Percentiles rank a stretch among this genome's conserved stretches.
phyloP scores from a whole-genome alignment of 2,888 invertebrate genomes.

The Ormia ochracea region DNA sequence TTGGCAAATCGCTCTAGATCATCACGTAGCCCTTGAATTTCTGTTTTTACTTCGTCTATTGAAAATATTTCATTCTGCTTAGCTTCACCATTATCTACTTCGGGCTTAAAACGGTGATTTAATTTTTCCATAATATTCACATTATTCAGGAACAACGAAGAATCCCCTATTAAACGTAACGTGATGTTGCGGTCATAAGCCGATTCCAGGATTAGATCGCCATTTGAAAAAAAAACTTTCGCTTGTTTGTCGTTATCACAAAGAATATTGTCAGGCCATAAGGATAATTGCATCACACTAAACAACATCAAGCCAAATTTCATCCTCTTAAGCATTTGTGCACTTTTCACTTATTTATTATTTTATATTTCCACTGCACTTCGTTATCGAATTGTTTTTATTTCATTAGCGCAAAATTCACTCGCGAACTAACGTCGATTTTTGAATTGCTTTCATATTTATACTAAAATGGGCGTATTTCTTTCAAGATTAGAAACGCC shows the following conservation, averaged over 20 bases:
- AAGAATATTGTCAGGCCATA: neutral
- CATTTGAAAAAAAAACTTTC: conserved; percentile 79
- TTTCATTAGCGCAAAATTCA: neutral
- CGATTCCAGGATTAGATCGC: conserved; percentile 86
- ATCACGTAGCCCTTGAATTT: conserved; percentile 65
- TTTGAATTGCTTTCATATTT: conserved; percentile 27
- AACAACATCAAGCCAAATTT: neutral
- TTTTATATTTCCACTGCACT: conserved; percentile 10
- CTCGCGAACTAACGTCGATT: neutral
- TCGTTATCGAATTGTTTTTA: neutral
- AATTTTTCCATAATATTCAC: conserved; percentile 79
- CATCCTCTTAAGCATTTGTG: conserved; percentile 1
- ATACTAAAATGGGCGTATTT: conserved; percentile 50
- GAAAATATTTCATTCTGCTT: conserved; percentile 41
- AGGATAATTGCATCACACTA: neutral
- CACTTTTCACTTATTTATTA: neutral
- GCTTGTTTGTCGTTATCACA: conserved; percentile 62
- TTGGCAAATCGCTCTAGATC: conserved; percentile 63
- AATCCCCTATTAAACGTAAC: conserved; percentile 83
- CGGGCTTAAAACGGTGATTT: conserved; percentile 54
- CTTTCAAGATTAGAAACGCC: neutral
- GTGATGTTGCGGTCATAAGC: conserved; percentile 87
- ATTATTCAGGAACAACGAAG: conserved; percentile 83
- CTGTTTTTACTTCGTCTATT: conserved; percentile 61
- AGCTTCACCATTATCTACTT: neutral